Evolutionary conservation across 2,888 invertebrate genomes (phyloP), one percentile per base, ranked within the genome.

Genomic region (Eupithecia exiguata): DNA sequence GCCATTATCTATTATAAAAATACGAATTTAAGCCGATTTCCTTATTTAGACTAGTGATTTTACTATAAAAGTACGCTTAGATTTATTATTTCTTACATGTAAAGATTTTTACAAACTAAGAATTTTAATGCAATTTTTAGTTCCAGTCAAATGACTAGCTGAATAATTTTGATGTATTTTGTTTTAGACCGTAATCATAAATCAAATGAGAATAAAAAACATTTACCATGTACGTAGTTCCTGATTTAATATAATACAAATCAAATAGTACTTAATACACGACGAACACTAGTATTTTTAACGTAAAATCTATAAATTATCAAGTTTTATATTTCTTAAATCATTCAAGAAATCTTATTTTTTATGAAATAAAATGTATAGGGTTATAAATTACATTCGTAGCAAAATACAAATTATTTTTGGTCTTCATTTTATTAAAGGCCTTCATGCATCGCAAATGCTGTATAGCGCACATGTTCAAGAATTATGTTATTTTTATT

Each of bases 21-120:
- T 65, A 75, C 75, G 75, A 75, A 75, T 75, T 75, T 75, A 75
- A 69, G 66, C 35, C 36, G 61, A 75, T 68, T 70, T 70, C 68
- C 70, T 40, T 63, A 69, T 62, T 70, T 70, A 69, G 63, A 70
- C 40, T 36, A 68, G 65, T 16, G 58, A 38, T 65, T 25, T 58
- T 53, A 66, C 36, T 49, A 40, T 72, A 18, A 43, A 66, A 70
- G n/a, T 69, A 70, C 67, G 67, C 63, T 68, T 72, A 68, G 68
- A 53, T 25, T 71, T 21, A 35, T 63, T 69, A 49, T 65, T 74
- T 38, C 38, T 21, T 58, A 58, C 49, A 49, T 62, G 0, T 18
- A 30, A 61, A 5, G 7, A 7, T 16, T 61, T 61, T 16, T 62
- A 18, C 18, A 18, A 62, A 62, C n/a, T 49, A 18, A 65, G 25